Percentiles rank a stretch among this genome's conserved stretches.
Conservation (phyloP, 2,888 invertebrate genomes). For the Stenichneumon culpator region DNA sequence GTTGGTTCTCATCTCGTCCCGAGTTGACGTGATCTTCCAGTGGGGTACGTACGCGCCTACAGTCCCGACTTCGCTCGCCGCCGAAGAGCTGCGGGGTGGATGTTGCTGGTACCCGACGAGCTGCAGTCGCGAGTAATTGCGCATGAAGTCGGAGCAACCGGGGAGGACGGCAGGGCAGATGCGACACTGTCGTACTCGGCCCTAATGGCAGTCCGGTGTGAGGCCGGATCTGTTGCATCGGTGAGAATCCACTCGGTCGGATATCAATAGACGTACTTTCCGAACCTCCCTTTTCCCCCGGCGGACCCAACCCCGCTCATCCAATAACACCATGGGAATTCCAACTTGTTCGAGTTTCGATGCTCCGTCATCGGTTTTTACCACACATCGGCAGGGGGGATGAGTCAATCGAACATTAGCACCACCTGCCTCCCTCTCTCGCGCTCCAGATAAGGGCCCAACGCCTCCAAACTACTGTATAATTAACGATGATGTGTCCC, state of each 20-base stretch:
- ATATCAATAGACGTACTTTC: constrained; percentile 16
- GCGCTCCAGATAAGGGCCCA: constrained; percentile 1
- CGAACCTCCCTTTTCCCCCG: background rate
- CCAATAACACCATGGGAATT: constrained; percentile 54
- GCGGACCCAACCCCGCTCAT: constrained; percentile 4
- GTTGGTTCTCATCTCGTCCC: constrained; percentile 29
- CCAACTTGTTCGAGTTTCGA: constrained; percentile 4
- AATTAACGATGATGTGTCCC: constrained; percentile 11
- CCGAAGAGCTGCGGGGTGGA: constrained; percentile 1
- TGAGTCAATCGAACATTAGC: constrained; percentile 51
- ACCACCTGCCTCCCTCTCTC: constrained; percentile 46
- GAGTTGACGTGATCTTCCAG: constrained; percentile 1
- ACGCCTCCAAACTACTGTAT: background rate
- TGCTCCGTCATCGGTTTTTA: constrained; percentile 25
- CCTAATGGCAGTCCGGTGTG: constrained; percentile 10
- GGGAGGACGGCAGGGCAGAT: constrained; percentile 11
- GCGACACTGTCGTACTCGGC: constrained; percentile 4
- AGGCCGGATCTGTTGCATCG: constrained; percentile 4
- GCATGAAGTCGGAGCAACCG: constrained; percentile 14
- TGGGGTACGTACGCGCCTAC: constrained; percentile 48
- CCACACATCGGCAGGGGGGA: constrained; percentile 8
- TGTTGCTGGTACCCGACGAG: constrained; percentile 3
- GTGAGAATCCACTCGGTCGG: constrained; percentile 41
- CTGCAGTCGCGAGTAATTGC: constrained; percentile 34
- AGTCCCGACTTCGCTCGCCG: constrained; percentile 40